Evolutionary conservation across 2,113 vertebrate species (phyloP).

Genomic region (Aegithalos caudatus): DNA sequence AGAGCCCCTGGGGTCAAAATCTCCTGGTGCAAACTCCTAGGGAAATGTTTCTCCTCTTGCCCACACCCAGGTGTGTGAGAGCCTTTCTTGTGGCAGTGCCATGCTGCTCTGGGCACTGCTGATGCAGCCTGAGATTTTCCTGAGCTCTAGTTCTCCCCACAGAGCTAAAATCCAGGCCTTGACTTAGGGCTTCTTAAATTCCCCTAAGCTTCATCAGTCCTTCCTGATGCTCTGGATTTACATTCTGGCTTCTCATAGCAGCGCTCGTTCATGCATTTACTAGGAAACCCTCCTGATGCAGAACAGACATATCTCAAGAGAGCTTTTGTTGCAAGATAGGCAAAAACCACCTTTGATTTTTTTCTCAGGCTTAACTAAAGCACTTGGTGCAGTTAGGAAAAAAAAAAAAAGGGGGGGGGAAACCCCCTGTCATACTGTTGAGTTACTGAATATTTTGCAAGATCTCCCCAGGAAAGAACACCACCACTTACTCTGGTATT

Average conservation of each 20-base stretch:
- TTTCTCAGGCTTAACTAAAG: neutral
- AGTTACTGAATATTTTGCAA: neutral
- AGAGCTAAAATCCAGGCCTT: neutral
- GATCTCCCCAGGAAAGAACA: neutral
- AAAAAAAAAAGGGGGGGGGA: neutral
- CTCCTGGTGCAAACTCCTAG: fast-evolving
- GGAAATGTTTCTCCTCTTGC: neutral
- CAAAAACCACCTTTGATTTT: neutral
- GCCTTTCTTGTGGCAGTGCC: fast-evolving
- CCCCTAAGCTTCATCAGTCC: neutral
- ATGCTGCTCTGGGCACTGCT: neutral
- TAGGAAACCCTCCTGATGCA: neutral
- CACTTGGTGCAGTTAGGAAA: neutral
- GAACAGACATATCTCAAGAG: neutral
- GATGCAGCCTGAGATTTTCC: neutral
- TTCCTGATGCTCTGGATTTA: neutral
- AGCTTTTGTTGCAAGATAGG: neutral
- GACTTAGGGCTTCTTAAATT: neutral
- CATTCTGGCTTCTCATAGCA: neutral
- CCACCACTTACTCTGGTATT: neutral
- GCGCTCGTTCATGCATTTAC: neutral
- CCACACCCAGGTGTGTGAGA: too few relatives aligned
- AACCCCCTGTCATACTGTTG: neutral
- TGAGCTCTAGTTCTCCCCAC: neutral
- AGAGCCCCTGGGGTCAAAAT: neutral